Conservation (phyloP, 1,140 invertebrate genomes). For the Aphelenchoides besseyi region DNA sequence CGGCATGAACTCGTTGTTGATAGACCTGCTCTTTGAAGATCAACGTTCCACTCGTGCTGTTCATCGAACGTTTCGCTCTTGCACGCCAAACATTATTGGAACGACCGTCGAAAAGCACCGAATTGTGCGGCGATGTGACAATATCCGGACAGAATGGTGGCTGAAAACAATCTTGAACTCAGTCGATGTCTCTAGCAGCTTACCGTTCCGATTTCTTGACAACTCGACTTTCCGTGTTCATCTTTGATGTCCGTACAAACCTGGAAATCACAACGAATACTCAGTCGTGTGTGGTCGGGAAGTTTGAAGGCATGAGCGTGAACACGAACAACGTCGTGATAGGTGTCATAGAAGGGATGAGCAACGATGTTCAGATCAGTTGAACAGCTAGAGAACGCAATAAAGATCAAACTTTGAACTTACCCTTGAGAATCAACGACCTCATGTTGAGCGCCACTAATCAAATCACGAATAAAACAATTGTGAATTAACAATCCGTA, state of each 20-base stretch:
- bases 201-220: constrained; percentile 54
- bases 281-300: constrained; percentile 54
- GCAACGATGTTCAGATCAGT: constrained; percentile 59
- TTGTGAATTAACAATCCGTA: constrained; percentile 58
- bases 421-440: constrained; percentile 57
- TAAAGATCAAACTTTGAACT: constrained; percentile 20
- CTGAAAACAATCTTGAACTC: constrained; percentile 30
- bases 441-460: constrained; percentile 50
- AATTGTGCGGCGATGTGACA: constrained; percentile 58
- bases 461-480: constrained; percentile 51
- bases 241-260: constrained; percentile 57
- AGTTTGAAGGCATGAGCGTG: constrained; percentile 62
- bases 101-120: constrained; percentile 52
- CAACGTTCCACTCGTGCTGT: constrained; percentile 13
- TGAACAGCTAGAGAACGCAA: constrained; percentile 48
- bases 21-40: constrained; percentile 6
- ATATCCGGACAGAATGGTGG: constrained; percentile 61
- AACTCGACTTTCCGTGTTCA: constrained; percentile 46
- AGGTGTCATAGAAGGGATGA: constrained; percentile 62
- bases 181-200: neutral
- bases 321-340: constrained; percentile 56
- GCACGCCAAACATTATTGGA: constrained; percentile 21
- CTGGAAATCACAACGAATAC: constrained; percentile 46
- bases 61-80: neutral
- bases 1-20: constrained; percentile 26